Percentiles rank a stretch among this genome's conserved stretches.
These are phyloP conservation scores for Junco hyemalis DNA, from an alignment of 2,113 vertebrate species.

Conservation along the genomic window DNA sequence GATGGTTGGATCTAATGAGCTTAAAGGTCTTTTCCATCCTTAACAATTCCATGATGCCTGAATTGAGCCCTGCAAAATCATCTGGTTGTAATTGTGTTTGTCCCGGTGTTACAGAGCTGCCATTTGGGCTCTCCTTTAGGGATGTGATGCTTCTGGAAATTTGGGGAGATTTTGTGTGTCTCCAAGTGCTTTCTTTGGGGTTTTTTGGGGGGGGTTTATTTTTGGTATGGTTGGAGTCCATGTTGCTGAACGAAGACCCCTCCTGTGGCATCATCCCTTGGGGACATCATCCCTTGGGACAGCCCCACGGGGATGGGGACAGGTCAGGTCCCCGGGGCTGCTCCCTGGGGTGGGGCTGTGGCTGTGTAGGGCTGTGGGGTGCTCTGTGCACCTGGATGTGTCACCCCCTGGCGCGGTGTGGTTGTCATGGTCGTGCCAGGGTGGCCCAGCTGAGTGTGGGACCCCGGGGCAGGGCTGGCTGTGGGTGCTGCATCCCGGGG, in stretches of 20 bases:
- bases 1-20: neutral
- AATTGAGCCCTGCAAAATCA: neutral
- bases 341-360: neutral
- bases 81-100: neutral
- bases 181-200: neutral
- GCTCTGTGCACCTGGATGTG: neutral
- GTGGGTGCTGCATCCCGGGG: neutral
- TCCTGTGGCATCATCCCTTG: neutral
- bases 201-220: neutral
- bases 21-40: neutral
- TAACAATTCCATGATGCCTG: neutral
- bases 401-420: accelerated
- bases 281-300: neutral
- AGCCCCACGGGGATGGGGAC: neutral
- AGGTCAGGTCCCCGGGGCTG: accelerated
- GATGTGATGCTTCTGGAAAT: neutral
- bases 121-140: neutral
- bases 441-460: neutral
- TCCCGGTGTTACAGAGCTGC: no score
- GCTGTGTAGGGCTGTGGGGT: accelerated
- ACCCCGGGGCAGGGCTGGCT: neutral
- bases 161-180: neutral
- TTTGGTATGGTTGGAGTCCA: neutral
- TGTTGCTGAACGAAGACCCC: neutral
- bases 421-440: neutral